Evolutionary conservation across 2,888 invertebrate species (phyloP), one percentile per base, ranked within the genome.

Genomic region (Oxycera nigricornis): DNA sequence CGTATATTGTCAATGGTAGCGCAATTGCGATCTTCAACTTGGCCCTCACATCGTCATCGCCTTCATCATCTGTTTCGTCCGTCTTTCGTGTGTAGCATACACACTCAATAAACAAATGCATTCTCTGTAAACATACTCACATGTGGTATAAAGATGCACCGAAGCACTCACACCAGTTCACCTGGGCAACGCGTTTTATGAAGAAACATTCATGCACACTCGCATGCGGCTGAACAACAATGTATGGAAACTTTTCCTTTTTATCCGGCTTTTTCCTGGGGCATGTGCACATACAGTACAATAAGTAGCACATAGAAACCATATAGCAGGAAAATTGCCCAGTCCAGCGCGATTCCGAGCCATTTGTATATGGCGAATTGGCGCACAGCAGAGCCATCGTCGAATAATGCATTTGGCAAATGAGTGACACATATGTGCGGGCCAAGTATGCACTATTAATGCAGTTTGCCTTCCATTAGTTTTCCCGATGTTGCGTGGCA

Each of bases 11-110:
- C n/a, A 7, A 46, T 46, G 46, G 6, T 46, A 17, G 46, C 14
- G 46, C 46, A 46, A 46, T 46, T 70, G 70, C 70, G 70, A 70
- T 70, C 70, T 70, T 70, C 52, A 70, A 70, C 70, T 70, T 70
- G 70, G 70, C 70, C 70, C 70, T 70, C 70, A 22, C 31, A 24
- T 30, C 55, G 24, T 70, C 31, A 30, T 30, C 55, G 24, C 55
- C 31, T 20, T 61, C 2, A 17, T 61, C 61, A 59, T 65, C 65
- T 39, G 30, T 41, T 65, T 65, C 41, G 41, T 30, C 41, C 65
- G 41, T 0, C 65, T n/a, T 41, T 65, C 39, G 22, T 65, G 41
- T 39, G 65, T 41, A 65, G 24, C 41, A 65, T 26, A n/a, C n/a
- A 65, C 41, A 65, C 41, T 39, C 14, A n/a, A 20, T 65, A 6